phyloP scores from a whole-genome alignment of 2,797 vertebrate species.

The Leptoclinus maculatus region DNA sequence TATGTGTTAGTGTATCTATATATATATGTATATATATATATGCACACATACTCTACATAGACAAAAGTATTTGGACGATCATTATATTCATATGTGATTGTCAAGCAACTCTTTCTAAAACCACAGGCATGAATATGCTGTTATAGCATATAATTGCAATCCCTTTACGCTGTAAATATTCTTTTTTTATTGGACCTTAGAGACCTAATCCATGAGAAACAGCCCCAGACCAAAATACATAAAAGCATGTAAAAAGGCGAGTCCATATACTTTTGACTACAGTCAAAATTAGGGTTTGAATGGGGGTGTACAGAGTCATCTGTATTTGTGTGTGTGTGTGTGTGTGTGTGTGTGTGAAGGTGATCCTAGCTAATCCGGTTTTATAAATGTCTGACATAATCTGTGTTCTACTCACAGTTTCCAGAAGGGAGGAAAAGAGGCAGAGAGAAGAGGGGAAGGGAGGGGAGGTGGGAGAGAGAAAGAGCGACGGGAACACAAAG shows the following conservation, averaged over 20 bases:
- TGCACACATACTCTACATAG: neutral
- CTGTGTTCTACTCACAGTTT: slow-evolving; percentile 69
- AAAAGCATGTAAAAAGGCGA: neutral
- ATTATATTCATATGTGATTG: neutral
- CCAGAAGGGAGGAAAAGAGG: slow-evolving; percentile 56
- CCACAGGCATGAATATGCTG: neutral
- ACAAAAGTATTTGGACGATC: neutral
- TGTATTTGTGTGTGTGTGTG: slow-evolving; percentile 23
- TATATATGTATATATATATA: slow-evolving; percentile 12
- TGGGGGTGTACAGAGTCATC: slow-evolving; percentile 22
- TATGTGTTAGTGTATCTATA: slow-evolving; percentile 4
- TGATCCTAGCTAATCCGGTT: slow-evolving; percentile 80
- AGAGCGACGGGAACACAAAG: slow-evolving; percentile 23
- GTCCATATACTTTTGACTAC: slow-evolving; percentile 7
- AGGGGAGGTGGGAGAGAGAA: neutral
- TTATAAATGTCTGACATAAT: slow-evolving; percentile 80
- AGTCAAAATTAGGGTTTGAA: slow-evolving; percentile 27
- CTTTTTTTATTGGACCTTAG: neutral
- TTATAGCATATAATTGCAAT: neutral
- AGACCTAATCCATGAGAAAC: neutral
- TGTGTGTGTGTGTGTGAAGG: slow-evolving; percentile 64
- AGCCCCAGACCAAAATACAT: neutral
- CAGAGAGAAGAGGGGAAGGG: slow-evolving; percentile 20
- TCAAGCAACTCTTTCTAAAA: slow-evolving; percentile 1
- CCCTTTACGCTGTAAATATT: neutral